A percentile compares a stretch with the other conserved stretches of the same genome.
Evolutionary conservation across 2,113 vertebrate species (phyloP).

Genomic region (Peromyscus polionotus): DNA sequence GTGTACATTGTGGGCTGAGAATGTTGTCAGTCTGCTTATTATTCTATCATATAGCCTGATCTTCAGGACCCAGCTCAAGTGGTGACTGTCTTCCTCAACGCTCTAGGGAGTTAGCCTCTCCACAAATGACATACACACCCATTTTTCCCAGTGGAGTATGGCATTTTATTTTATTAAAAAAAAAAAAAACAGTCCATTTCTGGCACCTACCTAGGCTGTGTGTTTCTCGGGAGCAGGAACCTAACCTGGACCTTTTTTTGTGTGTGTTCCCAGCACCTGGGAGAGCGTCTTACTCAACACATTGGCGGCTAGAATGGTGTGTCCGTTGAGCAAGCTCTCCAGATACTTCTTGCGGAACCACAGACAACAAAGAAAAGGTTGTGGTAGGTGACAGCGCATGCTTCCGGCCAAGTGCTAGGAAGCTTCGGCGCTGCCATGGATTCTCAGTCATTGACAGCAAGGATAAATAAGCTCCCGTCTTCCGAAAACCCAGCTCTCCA

Average conservation of each 20-base stretch:
- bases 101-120: background rate
- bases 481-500: background rate
- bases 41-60: background rate
- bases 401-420: background rate
- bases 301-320: background rate
- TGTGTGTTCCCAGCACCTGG: background rate
- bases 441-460: background rate
- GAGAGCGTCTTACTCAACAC: background rate
- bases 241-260: background rate
- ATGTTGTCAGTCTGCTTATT: background rate
- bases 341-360: background rate
- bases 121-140: background rate
- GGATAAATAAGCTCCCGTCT: background rate
- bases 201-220: background rate
- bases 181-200: background rate
- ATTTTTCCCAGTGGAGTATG: background rate
- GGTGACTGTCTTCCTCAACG: background rate
- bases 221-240: background rate
- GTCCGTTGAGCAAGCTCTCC: background rate
- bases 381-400: background rate
- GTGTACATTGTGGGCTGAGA: background rate
- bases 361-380: background rate
- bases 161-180: background rate
- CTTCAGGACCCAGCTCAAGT: background rate
- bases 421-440: accelerated